Evolutionary conservation across 2,113 vertebrate species (phyloP).

Genomic region (Jacana jacana): DNA sequence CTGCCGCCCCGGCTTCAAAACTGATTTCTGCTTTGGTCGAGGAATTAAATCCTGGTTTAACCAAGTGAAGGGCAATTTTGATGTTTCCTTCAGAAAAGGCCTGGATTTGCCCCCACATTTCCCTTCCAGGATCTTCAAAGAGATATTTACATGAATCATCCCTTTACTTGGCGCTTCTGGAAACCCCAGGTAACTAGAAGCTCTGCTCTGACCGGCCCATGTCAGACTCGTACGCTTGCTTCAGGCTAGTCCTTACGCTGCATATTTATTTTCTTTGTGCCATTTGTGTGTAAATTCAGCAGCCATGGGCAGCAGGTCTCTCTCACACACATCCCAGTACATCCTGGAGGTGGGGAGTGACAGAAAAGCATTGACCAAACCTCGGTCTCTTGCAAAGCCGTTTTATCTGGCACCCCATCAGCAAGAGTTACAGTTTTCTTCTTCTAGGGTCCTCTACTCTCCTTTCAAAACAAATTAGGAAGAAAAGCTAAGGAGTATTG

Average conservation of each 20-base stretch:
- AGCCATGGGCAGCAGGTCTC: background rate
- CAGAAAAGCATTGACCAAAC: background rate
- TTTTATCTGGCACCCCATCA: background rate
- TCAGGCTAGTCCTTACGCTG: background rate
- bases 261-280: background rate
- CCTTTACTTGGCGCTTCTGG: background rate
- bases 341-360: background rate
- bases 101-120: fast-evolving
- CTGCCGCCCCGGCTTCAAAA: background rate
- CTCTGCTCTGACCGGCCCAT: background rate
- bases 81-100: background rate
- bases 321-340: background rate
- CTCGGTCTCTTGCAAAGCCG: background rate
- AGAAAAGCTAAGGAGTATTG: background rate
- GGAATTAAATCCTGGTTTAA: background rate
- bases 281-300: background rate
- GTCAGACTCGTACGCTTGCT: background rate
- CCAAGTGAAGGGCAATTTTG: background rate
- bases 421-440: background rate
- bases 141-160: too few species aligned
- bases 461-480: background rate
- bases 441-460: background rate
- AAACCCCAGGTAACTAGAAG: background rate
- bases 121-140: background rate
- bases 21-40: background rate